Conservation (phyloP, 2,113 vertebrate genomes). For the Stomatorhinus ivindoensis region DNA sequence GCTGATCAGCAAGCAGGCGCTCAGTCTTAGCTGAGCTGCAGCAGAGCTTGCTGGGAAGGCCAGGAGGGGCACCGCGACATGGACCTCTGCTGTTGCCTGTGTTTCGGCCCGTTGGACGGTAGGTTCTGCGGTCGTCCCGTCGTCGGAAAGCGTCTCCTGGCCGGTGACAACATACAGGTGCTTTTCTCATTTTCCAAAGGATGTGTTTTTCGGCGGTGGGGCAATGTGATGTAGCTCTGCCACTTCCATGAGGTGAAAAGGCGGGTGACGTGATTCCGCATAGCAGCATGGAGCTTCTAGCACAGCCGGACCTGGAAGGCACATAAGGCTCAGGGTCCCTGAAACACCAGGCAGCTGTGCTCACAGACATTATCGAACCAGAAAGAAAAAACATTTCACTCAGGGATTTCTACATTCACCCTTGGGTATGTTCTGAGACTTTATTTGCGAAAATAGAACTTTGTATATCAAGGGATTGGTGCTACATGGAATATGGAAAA, state of each 20-base stretch:
- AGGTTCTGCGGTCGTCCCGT: constrained; percentile 27
- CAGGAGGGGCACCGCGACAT: constrained; percentile 43
- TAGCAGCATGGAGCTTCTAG: background rate
- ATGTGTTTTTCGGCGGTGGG: background rate
- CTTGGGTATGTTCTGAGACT: background rate
- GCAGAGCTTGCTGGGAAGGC: constrained; percentile 46
- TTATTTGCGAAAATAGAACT: background rate
- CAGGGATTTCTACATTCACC: background rate
- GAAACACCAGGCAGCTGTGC: background rate
- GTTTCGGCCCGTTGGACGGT: constrained; percentile 38
- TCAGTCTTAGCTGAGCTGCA: constrained; percentile 52
- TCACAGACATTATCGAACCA: background rate
- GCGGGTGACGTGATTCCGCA: background rate
- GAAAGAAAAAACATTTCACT: background rate
- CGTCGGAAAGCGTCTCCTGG: background rate
- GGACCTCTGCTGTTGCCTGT: constrained; percentile 61
- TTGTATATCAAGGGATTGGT: background rate
- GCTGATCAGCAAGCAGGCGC: constrained; percentile 52
- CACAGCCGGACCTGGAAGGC: background rate
- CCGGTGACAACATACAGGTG: background rate
- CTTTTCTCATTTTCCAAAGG: background rate
- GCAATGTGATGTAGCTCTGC: background rate
- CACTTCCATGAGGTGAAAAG: no score
- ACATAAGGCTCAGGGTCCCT: background rate
- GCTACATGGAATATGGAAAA: background rate